Base-by-base conservation (phyloP, 2,888 invertebrate genomes). In the Antheraea yamamai region DNA sequence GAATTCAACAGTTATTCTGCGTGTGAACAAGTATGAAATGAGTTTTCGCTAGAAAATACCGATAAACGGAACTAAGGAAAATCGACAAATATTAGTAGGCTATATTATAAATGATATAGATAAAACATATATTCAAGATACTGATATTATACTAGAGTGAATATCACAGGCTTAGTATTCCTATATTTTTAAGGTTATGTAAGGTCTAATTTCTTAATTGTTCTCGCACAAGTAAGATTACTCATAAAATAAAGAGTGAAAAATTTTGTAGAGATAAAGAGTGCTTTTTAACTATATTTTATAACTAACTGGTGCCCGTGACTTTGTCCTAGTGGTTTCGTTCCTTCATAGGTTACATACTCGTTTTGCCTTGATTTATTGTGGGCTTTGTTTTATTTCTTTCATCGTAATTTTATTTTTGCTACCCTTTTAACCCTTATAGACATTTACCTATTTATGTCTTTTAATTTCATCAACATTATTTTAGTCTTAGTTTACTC, bases 11-110 rank as follows among this genome's bases (percentile, higher is more conserved):
- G 71, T 80, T 79, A 81, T 77, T 78, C 80, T 76, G 77, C 76
- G 79, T 76, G 78, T 68, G 82, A 79, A 80, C 73, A 73, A 39
- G 39, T 20, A 39, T 8, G 35, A 55, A 30, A 85, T 81, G 81
- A 83, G 80, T 81, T 85, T 81, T 75, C 75, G 75, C 77, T 74
- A 76, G 81, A 76, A 81, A 78, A 83, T 81, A 84, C 30, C 81
- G 78, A 81, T 81, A 79, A 82, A 83, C 76, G 76, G 75, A 78
- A 78, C 77, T 79, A 80, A 83, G 82, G 75, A 76, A 77, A 79
- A 77, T 79, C 76, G 74, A 75, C 79, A 77, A 77, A 83, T 84
- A 81, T 81, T 76, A 75, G 74, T 72, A 74, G 73, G 76, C 77
- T 75, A 77, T 78, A 82, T 80, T 81, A 75, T 75, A 79, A 79